A percentile compares a stretch with the other conserved stretches of the same genome.
Conservation (phyloP, 2,888 invertebrate genomes). For the Agrilus cyanescens region DNA sequence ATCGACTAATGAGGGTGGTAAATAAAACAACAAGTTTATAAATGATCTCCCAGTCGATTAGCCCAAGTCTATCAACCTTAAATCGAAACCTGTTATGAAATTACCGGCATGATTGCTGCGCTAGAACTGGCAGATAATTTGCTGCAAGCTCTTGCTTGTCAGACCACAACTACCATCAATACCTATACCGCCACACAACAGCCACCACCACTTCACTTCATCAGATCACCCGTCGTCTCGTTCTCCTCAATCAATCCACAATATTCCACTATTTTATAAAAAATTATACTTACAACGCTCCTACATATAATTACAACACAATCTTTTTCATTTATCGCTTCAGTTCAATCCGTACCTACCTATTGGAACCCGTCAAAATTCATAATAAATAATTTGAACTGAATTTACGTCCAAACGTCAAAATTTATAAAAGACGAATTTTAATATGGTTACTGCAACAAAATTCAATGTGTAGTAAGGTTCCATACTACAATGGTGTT, state of each 20-base stretch:
- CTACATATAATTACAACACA: not conserved
- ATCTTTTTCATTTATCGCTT: not conserved
- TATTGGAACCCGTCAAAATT: too few species aligned
- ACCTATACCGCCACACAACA: too few species aligned
- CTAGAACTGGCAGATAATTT: slow-evolving; percentile 32
- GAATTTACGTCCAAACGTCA: too few species aligned
- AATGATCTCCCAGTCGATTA: slow-evolving; percentile 35
- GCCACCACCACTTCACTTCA: too few species aligned
- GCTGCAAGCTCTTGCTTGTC: slow-evolving; percentile 13
- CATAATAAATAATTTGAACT: too few species aligned
- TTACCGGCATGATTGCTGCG: slow-evolving; percentile 33
- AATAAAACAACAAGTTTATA: slow-evolving; percentile 35
- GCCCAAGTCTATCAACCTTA: slow-evolving; percentile 35
- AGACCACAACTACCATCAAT: too few species aligned
- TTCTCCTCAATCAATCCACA: too few species aligned
- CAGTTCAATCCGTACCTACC: not conserved
- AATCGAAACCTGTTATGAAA: slow-evolving; percentile 37
- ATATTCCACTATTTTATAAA: slow-evolving; percentile 1
- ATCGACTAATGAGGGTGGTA: slow-evolving; percentile 34
- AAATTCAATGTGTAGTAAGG: too few species aligned
- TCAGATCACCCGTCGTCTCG: too few species aligned
- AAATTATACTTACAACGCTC: slow-evolving; percentile 1
- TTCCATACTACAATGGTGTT: too few species aligned
- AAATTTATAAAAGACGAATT: too few species aligned
- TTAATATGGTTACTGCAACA: too few species aligned